These are phyloP conservation scores for Nothobranchius furzeri DNA, from an alignment of 2,113 vertebrate species.

Conservation along the genomic window DNA sequence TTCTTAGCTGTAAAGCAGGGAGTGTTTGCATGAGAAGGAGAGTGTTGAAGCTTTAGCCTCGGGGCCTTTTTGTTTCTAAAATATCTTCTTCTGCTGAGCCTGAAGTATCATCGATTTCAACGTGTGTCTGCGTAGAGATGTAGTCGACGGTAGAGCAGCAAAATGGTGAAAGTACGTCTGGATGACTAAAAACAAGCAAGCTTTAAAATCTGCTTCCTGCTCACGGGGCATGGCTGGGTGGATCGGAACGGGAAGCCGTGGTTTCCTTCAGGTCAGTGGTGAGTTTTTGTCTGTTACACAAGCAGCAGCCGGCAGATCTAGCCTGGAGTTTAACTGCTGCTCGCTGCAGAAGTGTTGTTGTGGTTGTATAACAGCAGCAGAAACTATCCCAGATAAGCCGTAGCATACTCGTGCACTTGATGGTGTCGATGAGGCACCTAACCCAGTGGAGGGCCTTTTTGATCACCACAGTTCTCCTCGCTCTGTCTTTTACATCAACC, in stretches of 20 bases:
- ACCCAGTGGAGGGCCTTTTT: slow-evolving; percentile 26
- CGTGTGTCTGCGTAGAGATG: background rate
- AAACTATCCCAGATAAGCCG: background rate
- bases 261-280: slow-evolving; percentile 28
- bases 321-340: slow-evolving; percentile 33
- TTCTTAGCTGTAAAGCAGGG: no score
- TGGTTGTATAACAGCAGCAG: slow-evolving; percentile 41
- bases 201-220: slow-evolving; percentile 2
- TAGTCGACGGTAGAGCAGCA: background rate
- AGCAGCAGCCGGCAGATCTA: slow-evolving; percentile 40
- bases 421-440: background rate
- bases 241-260: slow-evolving; percentile 2
- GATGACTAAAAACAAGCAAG: slow-evolving; percentile 10
- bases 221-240: background rate
- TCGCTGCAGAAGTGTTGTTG: slow-evolving; percentile 26
- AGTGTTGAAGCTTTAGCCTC: background rate
- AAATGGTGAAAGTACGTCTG: slow-evolving; percentile 5
- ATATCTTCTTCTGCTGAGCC: background rate
- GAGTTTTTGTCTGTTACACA: slow-evolving; percentile 39
- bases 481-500: slow-evolving; percentile 13
- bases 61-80: background rate
- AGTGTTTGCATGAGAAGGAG: no score
- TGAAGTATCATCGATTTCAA: background rate
- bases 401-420: background rate
- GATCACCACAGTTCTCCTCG: slow-evolving; percentile 3